phyloP scores from a whole-genome alignment of 2,797 vertebrate species.

The Tarsius wallacei region DNA sequence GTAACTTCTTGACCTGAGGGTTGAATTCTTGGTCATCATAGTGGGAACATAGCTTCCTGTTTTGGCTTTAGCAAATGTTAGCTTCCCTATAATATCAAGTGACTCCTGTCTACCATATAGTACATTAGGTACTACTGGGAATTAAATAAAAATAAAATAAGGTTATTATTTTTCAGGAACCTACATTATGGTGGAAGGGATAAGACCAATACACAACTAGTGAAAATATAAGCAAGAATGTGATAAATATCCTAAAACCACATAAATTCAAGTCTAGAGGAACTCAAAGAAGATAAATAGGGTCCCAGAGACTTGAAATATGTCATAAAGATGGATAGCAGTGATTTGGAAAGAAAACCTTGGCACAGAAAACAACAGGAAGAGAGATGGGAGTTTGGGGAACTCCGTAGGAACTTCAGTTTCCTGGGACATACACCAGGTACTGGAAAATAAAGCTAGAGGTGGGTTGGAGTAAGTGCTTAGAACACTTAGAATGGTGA shows the following conservation, averaged over 20 bases:
- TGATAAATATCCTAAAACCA: conserved; percentile 5
- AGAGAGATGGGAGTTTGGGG: background rate
- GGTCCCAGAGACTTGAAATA: background rate
- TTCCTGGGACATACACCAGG: background rate
- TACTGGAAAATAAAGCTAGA: background rate
- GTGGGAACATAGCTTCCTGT: background rate
- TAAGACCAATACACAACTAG: background rate
- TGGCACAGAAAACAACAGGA: background rate
- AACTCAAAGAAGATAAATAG: conserved; percentile 7
- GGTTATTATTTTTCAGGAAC: background rate
- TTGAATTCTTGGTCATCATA: background rate
- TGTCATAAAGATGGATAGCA: background rate
- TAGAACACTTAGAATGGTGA: background rate
- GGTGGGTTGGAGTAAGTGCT: background rate
- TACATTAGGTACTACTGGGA: background rate
- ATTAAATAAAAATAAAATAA: conserved; percentile 10
- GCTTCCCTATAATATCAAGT: background rate
- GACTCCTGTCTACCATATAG: background rate
- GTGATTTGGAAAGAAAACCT: background rate
- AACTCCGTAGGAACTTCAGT: background rate
- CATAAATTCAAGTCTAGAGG: conserved; percentile 3
- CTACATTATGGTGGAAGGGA: background rate
- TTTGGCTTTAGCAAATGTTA: background rate
- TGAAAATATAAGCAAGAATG: background rate
- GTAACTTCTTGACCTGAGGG: background rate